phyloP scores from a whole-genome alignment of 1,140 invertebrate genomes.

The Vanessa atalanta region DNA sequence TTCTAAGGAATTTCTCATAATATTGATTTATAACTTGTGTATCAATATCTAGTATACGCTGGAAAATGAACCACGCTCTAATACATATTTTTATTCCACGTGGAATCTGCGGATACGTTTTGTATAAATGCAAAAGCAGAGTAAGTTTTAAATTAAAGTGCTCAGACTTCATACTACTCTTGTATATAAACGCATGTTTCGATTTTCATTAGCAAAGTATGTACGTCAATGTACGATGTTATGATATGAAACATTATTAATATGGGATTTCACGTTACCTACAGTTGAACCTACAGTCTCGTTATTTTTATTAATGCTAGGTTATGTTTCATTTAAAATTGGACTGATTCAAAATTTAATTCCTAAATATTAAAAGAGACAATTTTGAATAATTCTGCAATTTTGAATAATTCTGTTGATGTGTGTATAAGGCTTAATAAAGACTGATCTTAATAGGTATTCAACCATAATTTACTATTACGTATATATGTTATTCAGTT shows the following conservation, averaged over 20 bases:
- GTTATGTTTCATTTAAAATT: not conserved
- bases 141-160: conserved; percentile 22
- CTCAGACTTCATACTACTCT: not conserved
- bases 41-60: not conserved
- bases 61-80: not conserved
- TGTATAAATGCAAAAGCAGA: conserved; percentile 6
- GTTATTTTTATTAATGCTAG: not conserved
- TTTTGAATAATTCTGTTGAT: too few relatives aligned
- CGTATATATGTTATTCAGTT: too few relatives aligned
- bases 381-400: too few relatives aligned
- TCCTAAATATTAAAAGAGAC: too few relatives aligned
- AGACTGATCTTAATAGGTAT: too few relatives aligned
- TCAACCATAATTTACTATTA: too few relatives aligned
- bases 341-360: too few relatives aligned
- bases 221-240: conserved; percentile 7
- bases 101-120: not conserved
- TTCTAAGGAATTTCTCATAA: not conserved
- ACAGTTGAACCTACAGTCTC: not conserved
- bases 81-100: not conserved
- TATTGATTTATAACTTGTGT: not conserved
- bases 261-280: not conserved
- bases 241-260: not conserved
- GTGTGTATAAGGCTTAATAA: too few relatives aligned
- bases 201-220: conserved; percentile 2
- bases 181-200: not conserved